Conservation (phyloP, 2,888 invertebrate genomes). For the Diploptera punctata region DNA sequence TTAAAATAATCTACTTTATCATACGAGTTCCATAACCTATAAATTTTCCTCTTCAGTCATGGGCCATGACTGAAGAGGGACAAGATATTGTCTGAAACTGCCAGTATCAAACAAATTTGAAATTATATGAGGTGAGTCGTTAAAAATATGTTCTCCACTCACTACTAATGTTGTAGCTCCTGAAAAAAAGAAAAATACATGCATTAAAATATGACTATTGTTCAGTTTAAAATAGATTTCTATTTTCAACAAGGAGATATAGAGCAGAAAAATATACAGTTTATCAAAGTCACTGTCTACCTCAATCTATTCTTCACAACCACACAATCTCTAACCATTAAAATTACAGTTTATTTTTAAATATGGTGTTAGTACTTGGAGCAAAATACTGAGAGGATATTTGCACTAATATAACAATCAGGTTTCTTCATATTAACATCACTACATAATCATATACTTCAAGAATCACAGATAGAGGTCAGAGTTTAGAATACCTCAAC, state of each 20-base stretch:
- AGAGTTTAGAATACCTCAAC: no score
- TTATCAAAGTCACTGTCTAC: not conserved
- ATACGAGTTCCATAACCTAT: no score
- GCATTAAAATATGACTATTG: not conserved
- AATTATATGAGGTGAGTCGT: no score
- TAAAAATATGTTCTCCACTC: no score
- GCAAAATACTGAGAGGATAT: not conserved
- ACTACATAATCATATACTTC: not conserved
- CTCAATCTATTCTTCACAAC: not conserved
- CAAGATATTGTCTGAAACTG: no score
- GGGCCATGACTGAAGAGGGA: no score
- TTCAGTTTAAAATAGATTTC: constrained; percentile 2
- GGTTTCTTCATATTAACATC: not conserved
- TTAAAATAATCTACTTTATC: no score
- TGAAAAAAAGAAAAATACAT: not conserved
- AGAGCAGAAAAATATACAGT: constrained; percentile 18
- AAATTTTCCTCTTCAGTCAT: no score
- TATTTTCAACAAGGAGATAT: constrained; percentile 19
- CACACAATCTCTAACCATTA: not conserved
- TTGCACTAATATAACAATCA: not conserved
- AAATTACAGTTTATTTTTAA: not conserved
- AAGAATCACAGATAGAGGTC: constrained; percentile 30
- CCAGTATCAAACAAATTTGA: no score
- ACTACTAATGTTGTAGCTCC: no score
- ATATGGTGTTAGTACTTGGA: constrained; percentile 20